Percentiles rank a stretch among this genome's conserved stretches.
These are phyloP conservation scores for Rhinella marina DNA, from an alignment of 2,797 vertebrate genomes.

Conservation along the genomic window DNA sequence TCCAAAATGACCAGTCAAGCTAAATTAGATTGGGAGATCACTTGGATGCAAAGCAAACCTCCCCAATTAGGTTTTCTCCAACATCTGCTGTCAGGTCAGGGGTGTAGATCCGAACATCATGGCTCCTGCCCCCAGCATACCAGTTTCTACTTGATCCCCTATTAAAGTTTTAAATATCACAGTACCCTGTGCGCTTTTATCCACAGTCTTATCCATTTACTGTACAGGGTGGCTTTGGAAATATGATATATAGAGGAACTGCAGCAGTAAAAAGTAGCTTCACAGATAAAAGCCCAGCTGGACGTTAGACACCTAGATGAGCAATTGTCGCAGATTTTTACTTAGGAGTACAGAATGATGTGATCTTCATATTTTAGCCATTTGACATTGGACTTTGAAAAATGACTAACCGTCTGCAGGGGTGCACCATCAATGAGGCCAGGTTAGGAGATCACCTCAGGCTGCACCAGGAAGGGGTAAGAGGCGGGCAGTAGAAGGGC, in stretches of 20 bases:
- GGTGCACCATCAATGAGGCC: too few species aligned
- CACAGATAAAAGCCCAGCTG: background rate
- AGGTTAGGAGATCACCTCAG: too few species aligned
- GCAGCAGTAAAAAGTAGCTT: background rate
- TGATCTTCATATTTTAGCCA: background rate
- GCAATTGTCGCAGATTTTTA: background rate
- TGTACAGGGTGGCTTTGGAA: background rate
- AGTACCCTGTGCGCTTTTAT: background rate
- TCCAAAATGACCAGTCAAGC: slow-evolving; percentile 11
- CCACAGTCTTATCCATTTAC: background rate
- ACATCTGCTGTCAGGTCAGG: slow-evolving; percentile 49
- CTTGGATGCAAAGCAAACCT: background rate
- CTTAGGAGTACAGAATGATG: background rate
- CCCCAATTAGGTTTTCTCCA: slow-evolving; percentile 39
- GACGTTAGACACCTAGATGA: too few species aligned
- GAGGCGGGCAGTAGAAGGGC: too few species aligned
- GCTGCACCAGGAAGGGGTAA: too few species aligned
- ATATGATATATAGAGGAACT: background rate
- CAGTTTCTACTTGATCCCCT: background rate
- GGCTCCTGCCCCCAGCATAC: background rate
- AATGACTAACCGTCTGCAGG: too few species aligned
- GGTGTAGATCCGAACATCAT: background rate
- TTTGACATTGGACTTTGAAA: background rate
- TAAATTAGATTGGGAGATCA: slow-evolving; percentile 53
- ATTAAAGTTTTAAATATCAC: slow-evolving; percentile 8